Evolutionary conservation across 2,888 invertebrate species (phyloP), one percentile per base, ranked within the genome.

Genomic region (Epinotia bilunana): DNA sequence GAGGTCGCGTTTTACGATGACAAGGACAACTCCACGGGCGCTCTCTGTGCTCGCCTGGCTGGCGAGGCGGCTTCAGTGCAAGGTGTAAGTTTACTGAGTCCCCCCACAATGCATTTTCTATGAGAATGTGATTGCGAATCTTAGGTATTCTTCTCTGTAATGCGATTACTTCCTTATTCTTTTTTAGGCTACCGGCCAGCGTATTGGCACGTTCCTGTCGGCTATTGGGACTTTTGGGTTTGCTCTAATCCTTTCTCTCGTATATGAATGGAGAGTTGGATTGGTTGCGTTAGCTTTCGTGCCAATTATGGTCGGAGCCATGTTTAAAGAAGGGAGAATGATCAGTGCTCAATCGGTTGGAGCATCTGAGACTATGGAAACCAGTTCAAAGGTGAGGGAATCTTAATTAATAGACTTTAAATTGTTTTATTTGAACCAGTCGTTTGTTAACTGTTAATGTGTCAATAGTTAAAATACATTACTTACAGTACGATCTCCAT

Each of bases 41-140:
- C 97, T 3, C 90, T 97, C 0, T 97, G 97, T 82, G 95, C 97
- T 1, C 94, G 95, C 75, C 91, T 98, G 7, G 96, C 97, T 0
- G 96, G 96, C 0, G 97, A 97, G 90, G 96, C 97, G 0, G 95
- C 97, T 0, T 95, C 95, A 72, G 96, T 97, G 0, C 97, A 97
- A 92, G 97, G 97, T 81, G 97, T 97, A 92, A 93, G 89, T 83
- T 57, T 65, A 3, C 53, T n/a, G 1, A 18, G n/a, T 39, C 9
- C 9, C 7, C 9, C 9, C 39, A 39, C 39, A 39, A 39, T 39
- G 9, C 39, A 39, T 9, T 9, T 39, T 39, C 39, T 39, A 39
- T 9, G 39, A 39, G 39, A 39, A 39, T 9, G 39, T 39, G 39
- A 39, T 39, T 39, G 9, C 7, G 39, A 9, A 39, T 39, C 7